Conservation (phyloP, 2,797 vertebrate genomes). For the Mormyrus hasselquistii region DNA sequence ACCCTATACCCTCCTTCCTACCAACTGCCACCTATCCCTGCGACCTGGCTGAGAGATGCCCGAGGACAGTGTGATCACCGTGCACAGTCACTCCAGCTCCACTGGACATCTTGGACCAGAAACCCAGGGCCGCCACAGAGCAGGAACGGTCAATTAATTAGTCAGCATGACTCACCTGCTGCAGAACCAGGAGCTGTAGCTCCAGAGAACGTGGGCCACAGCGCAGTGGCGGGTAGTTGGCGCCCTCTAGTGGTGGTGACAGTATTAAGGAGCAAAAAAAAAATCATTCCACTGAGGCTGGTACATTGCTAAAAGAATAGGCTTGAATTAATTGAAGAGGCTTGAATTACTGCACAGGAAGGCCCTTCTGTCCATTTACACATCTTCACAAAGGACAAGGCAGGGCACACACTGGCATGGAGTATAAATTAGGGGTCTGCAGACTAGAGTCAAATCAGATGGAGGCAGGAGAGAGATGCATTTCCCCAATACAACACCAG, state of each 20-base stretch:
- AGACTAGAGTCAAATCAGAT: background rate
- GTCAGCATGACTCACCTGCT: constrained; percentile 12
- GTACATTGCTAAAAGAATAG: background rate
- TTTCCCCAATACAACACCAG: too few relatives aligned
- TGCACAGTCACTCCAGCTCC: background rate
- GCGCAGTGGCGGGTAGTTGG: background rate
- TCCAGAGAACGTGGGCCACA: background rate
- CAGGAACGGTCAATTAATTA: constrained; percentile 28
- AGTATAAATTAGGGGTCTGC: background rate
- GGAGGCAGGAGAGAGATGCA: background rate
- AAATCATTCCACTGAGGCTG: background rate
- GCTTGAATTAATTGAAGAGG: background rate
- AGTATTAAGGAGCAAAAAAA: background rate
- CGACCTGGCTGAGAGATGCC: background rate
- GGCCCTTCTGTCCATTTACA: background rate
- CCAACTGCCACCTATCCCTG: background rate
- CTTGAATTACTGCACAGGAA: background rate
- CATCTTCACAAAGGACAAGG: background rate
- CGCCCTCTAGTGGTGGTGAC: constrained; percentile 25
- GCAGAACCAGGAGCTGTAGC: background rate
- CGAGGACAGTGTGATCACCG: background rate
- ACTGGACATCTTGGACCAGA: background rate
- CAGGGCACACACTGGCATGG: background rate
- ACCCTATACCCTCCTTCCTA: background rate
- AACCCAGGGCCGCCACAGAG: constrained; percentile 20